Percentiles rank a stretch among this genome's conserved stretches.
Conservation (phyloP, 1,140 invertebrate genomes). For the Pachypeltis micranthus region DNA sequence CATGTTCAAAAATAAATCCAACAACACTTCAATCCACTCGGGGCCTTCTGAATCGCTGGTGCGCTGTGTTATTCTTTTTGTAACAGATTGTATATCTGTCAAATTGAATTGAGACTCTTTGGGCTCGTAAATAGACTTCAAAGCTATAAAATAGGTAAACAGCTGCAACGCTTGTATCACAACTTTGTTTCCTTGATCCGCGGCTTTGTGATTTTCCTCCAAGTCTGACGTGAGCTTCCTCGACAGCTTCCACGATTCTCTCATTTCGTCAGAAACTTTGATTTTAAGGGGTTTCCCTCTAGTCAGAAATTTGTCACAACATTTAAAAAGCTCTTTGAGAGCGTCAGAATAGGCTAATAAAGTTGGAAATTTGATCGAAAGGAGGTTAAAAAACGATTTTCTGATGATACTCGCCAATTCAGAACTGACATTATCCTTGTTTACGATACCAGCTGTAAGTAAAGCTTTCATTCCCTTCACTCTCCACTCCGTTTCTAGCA, state of each 20-base stretch:
- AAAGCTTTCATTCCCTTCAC: background rate
- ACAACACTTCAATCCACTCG: constrained; percentile 3
- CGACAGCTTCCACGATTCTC: background rate
- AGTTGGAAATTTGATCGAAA: background rate
- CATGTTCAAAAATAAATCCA: constrained; percentile 13
- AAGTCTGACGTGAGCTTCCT: background rate
- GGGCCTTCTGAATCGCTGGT: background rate
- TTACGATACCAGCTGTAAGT: background rate
- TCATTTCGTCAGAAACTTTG: background rate
- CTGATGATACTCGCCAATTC: constrained; percentile 2
- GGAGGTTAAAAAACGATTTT: constrained; percentile 1
- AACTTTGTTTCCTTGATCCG: background rate
- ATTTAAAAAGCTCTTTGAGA: constrained; percentile 3
- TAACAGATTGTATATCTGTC: background rate
- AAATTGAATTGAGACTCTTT: constrained; percentile 3
- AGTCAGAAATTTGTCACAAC: background rate
- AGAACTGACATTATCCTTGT: background rate
- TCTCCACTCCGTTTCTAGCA: background rate
- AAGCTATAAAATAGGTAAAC: constrained; percentile 2
- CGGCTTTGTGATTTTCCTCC: background rate
- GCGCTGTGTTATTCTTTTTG: background rate
- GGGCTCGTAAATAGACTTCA: background rate
- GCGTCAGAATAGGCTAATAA: background rate
- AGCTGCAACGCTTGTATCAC: background rate
- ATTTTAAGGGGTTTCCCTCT: background rate